Evolutionary conservation across 2,113 vertebrate genomes (phyloP).

Genomic region (Myotis lucifugus): DNA sequence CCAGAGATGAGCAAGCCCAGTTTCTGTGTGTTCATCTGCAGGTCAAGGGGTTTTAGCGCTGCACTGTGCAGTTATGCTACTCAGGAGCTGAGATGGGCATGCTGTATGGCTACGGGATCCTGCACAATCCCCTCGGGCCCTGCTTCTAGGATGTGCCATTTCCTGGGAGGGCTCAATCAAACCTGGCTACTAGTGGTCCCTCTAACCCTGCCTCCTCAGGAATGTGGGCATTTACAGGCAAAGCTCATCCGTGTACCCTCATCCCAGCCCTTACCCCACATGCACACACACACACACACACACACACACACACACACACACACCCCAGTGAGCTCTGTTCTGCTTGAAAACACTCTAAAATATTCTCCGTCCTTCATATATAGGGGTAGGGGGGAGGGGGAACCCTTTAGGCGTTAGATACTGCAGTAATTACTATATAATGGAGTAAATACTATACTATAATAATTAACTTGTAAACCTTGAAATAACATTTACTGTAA

Average conservation of each 20-base stretch:
- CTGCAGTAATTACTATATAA: conserved; percentile 81
- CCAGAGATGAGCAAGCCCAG: neutral
- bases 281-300: neutral
- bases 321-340: conserved; percentile 43
- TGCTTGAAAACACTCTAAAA: conserved; percentile 72
- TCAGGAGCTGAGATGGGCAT: neutral
- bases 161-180: neutral
- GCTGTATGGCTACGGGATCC: neutral
- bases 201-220: neutral
- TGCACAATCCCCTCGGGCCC: neutral
- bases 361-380: conserved; percentile 68
- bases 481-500: conserved; percentile 84
- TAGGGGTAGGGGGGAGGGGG: neutral
- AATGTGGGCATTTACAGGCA: neutral
- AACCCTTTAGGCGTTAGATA: conserved; percentile 75
- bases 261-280: neutral
- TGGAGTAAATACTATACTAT: conserved; percentile 82
- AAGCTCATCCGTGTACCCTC: neutral
- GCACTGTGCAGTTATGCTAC: neutral
- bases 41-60: neutral
- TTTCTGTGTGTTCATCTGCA: neutral
- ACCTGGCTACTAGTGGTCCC: neutral
- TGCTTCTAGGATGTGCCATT: neutral
- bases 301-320: neutral
- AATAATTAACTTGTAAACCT: conserved; percentile 84